Evolutionary conservation across 1,140 invertebrate species (phyloP).

Genomic region (Yoshiicerus persimilis): DNA sequence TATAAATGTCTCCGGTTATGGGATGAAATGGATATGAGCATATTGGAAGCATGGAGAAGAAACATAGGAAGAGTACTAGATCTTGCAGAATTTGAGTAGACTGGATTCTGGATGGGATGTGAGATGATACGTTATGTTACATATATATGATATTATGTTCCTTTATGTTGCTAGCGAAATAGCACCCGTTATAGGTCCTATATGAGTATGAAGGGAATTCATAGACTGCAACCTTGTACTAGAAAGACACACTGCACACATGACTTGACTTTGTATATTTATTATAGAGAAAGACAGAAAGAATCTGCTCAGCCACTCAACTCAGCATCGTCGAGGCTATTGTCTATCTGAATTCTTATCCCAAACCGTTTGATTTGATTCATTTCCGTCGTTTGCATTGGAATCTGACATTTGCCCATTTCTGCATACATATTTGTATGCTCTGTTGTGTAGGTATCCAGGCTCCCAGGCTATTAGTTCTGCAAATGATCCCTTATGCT

Average conservation of each 20-base stretch:
- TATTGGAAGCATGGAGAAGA: neutral
- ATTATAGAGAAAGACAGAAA: neutral
- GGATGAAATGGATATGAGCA: conserved; percentile 9
- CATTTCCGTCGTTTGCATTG: conserved; percentile 29
- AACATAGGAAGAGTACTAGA: neutral
- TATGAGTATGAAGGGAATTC: neutral
- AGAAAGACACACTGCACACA: neutral
- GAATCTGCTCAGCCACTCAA: neutral
- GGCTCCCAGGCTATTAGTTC: neutral
- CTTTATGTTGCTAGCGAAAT: neutral
- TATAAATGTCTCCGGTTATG: conserved; percentile 30
- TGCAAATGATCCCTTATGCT: neutral
- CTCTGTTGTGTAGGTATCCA: neutral
- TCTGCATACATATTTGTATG: neutral
- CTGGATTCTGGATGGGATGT: neutral
- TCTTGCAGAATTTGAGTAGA: neutral
- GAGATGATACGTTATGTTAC: neutral
- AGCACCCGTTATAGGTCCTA: neutral
- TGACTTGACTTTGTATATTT: neutral
- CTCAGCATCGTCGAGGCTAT: neutral
- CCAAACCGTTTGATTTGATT: conserved; percentile 24
- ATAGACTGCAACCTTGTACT: neutral
- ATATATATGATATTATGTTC: neutral
- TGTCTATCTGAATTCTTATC: conserved; percentile 11
- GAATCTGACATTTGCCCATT: conserved; percentile 9